Conservation (phyloP, 2,888 invertebrate genomes). For the Lepidocyrtinus sp. region DNA sequence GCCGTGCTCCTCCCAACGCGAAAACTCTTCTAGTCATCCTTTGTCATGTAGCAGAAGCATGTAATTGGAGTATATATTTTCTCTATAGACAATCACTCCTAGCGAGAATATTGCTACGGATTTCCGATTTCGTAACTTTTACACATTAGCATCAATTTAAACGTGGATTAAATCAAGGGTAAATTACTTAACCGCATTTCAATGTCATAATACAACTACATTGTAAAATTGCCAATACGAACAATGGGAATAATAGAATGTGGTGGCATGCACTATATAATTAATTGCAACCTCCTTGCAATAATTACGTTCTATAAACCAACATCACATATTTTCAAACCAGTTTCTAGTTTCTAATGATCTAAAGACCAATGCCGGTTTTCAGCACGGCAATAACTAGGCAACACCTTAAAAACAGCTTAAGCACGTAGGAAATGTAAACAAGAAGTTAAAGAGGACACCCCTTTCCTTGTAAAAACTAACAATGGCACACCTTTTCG, state of each 20-base stretch:
- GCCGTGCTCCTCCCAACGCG: constrained; percentile 4
- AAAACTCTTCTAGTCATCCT: constrained; percentile 45
- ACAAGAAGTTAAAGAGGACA: no score
- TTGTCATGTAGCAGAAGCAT: constrained; percentile 32
- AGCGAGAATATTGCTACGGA: background rate
- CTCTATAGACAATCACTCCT: background rate
- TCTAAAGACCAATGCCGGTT: background rate
- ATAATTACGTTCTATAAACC: constrained; percentile 6
- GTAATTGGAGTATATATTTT: constrained; percentile 20
- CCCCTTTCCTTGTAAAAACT: no score
- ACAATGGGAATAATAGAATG: background rate
- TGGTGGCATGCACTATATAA: background rate
- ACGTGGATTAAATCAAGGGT: background rate
- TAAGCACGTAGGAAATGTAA: no score
- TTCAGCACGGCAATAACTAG: background rate
- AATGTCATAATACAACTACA: constrained; percentile 7
- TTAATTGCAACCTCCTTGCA: background rate
- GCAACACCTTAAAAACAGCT: no score
- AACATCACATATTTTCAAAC: constrained; percentile 4
- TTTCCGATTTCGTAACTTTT: constrained; percentile 12
- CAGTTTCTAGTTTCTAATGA: no score
- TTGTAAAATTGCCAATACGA: background rate
- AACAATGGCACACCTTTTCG: no score
- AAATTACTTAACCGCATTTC: constrained; percentile 11
- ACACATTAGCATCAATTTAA: background rate